Percentiles rank a stretch among this genome's conserved stretches.
phyloP scores from a whole-genome alignment of 2,888 invertebrate genomes.

The Athalia circularis region DNA sequence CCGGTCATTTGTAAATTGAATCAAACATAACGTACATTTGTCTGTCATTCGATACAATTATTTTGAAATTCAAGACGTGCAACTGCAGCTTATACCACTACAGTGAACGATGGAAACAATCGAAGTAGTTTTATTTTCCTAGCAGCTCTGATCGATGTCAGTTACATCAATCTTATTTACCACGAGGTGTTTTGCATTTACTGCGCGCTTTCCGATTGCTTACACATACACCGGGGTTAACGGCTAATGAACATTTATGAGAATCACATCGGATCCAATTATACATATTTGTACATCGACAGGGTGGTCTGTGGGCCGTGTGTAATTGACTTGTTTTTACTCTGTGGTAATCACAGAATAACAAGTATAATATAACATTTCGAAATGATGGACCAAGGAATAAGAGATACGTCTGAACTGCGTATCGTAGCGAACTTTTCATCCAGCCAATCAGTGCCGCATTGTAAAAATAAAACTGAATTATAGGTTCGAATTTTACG shows the following conservation, averaged over 20 bases:
- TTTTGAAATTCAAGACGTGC: no score
- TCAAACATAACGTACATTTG: no score
- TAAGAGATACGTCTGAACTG: no score
- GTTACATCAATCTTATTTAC: not conserved
- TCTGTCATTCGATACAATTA: no score
- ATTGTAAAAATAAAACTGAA: conserved; percentile 22
- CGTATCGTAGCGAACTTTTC: conserved; percentile 5
- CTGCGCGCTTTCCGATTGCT: not conserved
- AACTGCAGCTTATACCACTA: no score
- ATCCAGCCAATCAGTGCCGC: conserved; percentile 30
- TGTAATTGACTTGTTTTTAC: not conserved
- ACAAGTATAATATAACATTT: conserved; percentile 10
- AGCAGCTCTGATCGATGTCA: not conserved
- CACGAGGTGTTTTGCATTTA: not conserved
- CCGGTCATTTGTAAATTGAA: no score
- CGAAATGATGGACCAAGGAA: conserved; percentile 23
- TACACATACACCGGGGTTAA: not conserved
- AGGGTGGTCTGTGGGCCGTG: not conserved
- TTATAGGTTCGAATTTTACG: conserved; percentile 30
- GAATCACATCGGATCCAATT: conserved; percentile 17
- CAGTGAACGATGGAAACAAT: no score
- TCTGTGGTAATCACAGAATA: not conserved
- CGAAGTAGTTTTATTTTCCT: not conserved
- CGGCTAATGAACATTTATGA: conserved; percentile 17
- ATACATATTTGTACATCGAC: no score